Percentiles rank a stretch among this genome's conserved stretches.
phyloP scores from a whole-genome alignment of 1,140 invertebrate species.

The Mya arenaria region DNA sequence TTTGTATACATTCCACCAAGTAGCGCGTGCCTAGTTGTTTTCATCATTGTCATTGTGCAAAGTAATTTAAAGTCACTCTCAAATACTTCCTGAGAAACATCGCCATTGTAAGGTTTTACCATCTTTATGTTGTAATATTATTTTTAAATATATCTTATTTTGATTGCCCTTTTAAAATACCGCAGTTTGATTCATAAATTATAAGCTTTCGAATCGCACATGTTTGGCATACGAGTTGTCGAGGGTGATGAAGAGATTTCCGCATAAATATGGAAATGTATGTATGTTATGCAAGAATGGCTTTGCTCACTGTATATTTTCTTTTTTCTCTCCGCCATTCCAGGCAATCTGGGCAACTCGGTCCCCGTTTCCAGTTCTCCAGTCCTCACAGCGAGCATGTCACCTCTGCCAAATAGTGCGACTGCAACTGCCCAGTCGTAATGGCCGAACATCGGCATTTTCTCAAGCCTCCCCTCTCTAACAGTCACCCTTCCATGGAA shows the following conservation, averaged over 20 bases:
- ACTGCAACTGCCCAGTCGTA: constrained; percentile 52
- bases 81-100: background rate
- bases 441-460: too few species aligned
- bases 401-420: constrained; percentile 50
- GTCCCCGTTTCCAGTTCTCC: constrained; percentile 49
- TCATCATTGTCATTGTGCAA: background rate
- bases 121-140: background rate
- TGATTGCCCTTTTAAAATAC: background rate
- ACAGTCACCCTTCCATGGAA: too few species aligned
- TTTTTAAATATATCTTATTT: background rate
- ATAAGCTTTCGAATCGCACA: background rate
- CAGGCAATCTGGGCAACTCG: constrained; percentile 39
- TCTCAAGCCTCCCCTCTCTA: too few species aligned
- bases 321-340: constrained; percentile 30
- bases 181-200: background rate
- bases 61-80: background rate
- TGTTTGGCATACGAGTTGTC: background rate
- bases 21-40: background rate
- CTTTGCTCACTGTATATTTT: constrained; percentile 20
- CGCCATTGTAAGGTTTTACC: background rate
- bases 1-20: background rate
- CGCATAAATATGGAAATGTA: background rate
- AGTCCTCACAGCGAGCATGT: constrained; percentile 46
- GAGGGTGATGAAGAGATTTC: background rate
- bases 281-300: background rate